These are phyloP conservation scores for Lepidotrigona ventralis DNA, from an alignment of 1,140 invertebrate genomes.

Conservation along the genomic window DNA sequence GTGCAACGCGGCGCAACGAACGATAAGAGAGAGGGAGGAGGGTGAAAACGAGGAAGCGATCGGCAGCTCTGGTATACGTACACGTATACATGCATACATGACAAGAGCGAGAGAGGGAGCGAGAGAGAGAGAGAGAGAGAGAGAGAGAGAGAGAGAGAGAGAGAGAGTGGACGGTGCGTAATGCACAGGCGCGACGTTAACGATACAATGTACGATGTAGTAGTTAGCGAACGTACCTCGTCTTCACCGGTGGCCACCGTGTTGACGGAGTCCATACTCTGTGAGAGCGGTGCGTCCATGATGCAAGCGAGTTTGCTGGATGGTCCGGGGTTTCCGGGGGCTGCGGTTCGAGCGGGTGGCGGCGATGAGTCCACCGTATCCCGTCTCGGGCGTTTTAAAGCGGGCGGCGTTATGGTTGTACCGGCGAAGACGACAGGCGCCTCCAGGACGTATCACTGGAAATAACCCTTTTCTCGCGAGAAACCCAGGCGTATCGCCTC, in stretches of 20 bases:
- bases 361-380: slow-evolving; percentile 80
- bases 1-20: neutral
- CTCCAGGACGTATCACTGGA: slow-evolving; percentile 77
- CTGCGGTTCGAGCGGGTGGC: slow-evolving; percentile 77
- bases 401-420: slow-evolving; percentile 80
- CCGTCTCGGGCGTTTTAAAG: slow-evolving; percentile 82
- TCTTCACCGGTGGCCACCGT: slow-evolving; percentile 92
- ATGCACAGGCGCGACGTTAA: slow-evolving; percentile 32
- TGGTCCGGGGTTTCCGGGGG: slow-evolving; percentile 74
- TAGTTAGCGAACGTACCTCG: slow-evolving; percentile 85
- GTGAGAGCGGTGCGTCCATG: slow-evolving; percentile 85
- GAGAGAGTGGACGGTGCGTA: slow-evolving; percentile 5
- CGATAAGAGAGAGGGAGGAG: slow-evolving; percentile 21
- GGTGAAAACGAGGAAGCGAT: slow-evolving; percentile 41
- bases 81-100: neutral
- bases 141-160: neutral
- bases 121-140: neutral
- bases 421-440: slow-evolving; percentile 79
- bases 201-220: neutral
- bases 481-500: slow-evolving; percentile 64
- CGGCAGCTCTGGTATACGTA: neutral
- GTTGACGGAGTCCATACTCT: slow-evolving; percentile 96
- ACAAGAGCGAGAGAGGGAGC: no score
- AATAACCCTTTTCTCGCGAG: slow-evolving; percentile 67
- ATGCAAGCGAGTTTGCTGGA: slow-evolving; percentile 77